A percentile compares a stretch with the other conserved stretches of the same genome.
These are phyloP conservation scores for Pseudopodoces humilis DNA, from an alignment of 2,113 vertebrate species.

Conservation along the genomic window DNA sequence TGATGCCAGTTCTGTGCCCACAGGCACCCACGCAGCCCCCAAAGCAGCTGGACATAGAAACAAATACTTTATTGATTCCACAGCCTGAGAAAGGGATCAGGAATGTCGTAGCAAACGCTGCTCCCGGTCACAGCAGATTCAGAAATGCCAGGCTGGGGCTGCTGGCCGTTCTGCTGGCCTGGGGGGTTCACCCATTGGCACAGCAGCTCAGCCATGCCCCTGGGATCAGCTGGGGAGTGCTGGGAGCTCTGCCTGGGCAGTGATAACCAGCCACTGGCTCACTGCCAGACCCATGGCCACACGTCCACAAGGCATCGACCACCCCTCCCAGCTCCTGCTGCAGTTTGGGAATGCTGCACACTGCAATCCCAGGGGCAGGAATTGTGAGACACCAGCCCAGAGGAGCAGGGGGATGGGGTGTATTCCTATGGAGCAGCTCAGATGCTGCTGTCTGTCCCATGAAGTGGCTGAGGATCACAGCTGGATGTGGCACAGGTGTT, in stretches of 20 bases:
- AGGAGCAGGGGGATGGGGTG: background rate
- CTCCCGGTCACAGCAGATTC: background rate
- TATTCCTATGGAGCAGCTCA: background rate
- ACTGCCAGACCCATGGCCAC: background rate
- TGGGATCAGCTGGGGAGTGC: background rate
- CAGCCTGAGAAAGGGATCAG: background rate
- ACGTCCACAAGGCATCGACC: rapidly evolving
- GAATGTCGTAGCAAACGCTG: background rate
- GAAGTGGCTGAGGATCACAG: background rate
- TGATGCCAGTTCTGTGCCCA: background rate
- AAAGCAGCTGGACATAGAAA: rapidly evolving
- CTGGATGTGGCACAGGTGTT: background rate
- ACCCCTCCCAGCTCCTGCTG: background rate
- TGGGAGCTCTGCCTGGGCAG: background rate
- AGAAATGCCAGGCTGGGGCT: background rate
- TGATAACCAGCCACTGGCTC: background rate
- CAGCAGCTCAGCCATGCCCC: background rate
- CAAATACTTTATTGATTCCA: conserved; percentile 33
- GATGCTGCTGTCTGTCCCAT: rapidly evolving
- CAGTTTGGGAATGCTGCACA: background rate
- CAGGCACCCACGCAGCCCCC: rapidly evolving
- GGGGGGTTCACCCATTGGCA: rapidly evolving
- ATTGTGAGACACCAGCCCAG: rapidly evolving
- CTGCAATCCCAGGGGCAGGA: background rate
- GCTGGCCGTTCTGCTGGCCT: background rate